phyloP scores from a whole-genome alignment of 2,797 vertebrate genomes.

The Ptychadena robeensis region DNA sequence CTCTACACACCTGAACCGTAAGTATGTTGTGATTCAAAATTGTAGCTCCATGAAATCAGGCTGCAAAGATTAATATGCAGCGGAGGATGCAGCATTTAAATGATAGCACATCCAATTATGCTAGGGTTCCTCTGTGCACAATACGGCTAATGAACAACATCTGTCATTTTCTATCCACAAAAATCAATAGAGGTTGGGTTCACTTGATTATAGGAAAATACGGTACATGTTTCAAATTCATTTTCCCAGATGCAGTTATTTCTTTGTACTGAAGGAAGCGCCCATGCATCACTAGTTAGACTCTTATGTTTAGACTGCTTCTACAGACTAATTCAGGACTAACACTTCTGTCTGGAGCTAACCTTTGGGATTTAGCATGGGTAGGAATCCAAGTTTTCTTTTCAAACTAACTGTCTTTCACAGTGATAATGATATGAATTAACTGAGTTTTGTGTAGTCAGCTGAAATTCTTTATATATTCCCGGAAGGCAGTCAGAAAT shows the following conservation, averaged over 20 bases:
- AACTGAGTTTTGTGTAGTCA: conserved; percentile 36
- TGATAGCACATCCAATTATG: conserved; percentile 61
- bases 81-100: conserved; percentile 59
- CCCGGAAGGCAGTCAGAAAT: conserved; percentile 8
- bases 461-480: conserved; percentile 28
- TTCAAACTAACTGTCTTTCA: conserved; percentile 13
- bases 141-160: conserved; percentile 61
- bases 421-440: conserved; percentile 39
- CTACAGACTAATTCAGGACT: conserved; percentile 38
- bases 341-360: conserved; percentile 45
- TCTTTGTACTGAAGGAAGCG: conserved; percentile 42
- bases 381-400: conserved; percentile 13
- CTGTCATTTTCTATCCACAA: conserved; percentile 61
- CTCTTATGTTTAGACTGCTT: conserved; percentile 25
- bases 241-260: conserved; percentile 50
- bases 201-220: conserved; percentile 60
- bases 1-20: conserved; percentile 98
- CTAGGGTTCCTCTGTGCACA: conserved; percentile 58
- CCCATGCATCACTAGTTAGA: conserved; percentile 35
- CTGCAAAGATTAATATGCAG: conserved; percentile 58
- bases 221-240: conserved; percentile 40
- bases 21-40: conserved; percentile 70
- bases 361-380: conserved; percentile 34
- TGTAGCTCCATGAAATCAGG: background rate
- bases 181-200: conserved; percentile 62